Conservation (phyloP, 2,113 vertebrate genomes). For the Myiozetetes cayanensis region DNA sequence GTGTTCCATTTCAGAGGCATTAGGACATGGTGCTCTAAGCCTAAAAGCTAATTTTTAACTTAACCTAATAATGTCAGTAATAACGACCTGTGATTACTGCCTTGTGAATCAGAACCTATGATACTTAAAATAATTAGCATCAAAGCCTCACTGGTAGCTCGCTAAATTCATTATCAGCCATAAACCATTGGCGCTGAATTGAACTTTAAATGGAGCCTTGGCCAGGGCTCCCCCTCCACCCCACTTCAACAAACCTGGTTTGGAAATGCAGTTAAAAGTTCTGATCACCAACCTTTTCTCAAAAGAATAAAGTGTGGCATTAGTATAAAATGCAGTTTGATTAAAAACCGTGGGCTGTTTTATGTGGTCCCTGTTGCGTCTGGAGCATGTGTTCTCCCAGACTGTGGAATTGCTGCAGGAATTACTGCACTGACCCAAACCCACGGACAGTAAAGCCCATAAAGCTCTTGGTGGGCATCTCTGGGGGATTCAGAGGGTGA, state of each 20-base stretch:
- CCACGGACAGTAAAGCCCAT: not conserved
- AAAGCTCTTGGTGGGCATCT: not conserved
- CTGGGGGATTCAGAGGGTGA: not conserved
- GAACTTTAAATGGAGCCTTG: not conserved
- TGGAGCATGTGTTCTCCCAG: not conserved
- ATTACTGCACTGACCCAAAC: not conserved
- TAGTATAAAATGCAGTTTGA: not conserved
- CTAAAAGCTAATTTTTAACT: slow-evolving; percentile 75
- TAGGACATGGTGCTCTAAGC: slow-evolving; percentile 62
- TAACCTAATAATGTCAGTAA: slow-evolving; percentile 70
- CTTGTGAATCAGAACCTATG: slow-evolving; percentile 73
- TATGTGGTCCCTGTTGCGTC: not conserved
- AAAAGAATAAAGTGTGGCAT: not conserved
- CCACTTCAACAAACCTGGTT: not conserved
- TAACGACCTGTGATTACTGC: slow-evolving; percentile 69
- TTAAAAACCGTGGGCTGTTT: not conserved
- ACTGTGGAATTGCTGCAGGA: not conserved
- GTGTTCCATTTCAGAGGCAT: slow-evolving; percentile 72
- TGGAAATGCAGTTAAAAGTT: not conserved
- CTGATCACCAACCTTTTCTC: not conserved
- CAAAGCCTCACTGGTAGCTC: slow-evolving; percentile 68
- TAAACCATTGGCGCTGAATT: slow-evolving; percentile 59
- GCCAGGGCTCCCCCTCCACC: not conserved
- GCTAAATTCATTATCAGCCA: slow-evolving; percentile 70
- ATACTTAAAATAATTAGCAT: slow-evolving; percentile 77